A percentile compares a stretch with the other conserved stretches of the same genome.
These are phyloP conservation scores for Nesoenas mayeri DNA, from an alignment of 2,113 vertebrate species.

Conservation along the genomic window DNA sequence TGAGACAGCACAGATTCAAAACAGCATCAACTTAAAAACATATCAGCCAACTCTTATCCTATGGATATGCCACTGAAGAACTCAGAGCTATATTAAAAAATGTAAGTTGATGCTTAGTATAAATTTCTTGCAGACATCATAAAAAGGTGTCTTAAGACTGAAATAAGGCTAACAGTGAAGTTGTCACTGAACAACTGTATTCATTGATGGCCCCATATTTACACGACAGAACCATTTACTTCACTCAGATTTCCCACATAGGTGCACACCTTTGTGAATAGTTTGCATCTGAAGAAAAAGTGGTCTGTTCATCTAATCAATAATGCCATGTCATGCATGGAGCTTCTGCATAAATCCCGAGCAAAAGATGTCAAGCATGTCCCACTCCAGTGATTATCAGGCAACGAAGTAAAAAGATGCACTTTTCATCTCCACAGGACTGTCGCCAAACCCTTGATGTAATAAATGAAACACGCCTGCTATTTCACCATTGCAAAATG, in stretches of 20 bases:
- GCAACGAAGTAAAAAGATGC: conserved; percentile 61
- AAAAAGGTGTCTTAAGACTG: background rate
- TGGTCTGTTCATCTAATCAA: conserved; percentile 48
- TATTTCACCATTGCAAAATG: conserved; percentile 59
- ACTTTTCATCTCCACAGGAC: conserved; percentile 69
- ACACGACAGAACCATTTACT: background rate
- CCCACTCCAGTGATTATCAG: conserved; percentile 41
- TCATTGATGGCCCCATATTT: background rate
- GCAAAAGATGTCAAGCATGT: conserved; percentile 37
- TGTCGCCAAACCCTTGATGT: conserved; percentile 41
- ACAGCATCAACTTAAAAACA: background rate
- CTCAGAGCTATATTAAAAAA: background rate
- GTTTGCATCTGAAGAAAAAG: background rate
- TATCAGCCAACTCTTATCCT: background rate
- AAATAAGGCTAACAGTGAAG: background rate
- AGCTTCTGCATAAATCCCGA: conserved; percentile 56
- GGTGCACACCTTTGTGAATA: background rate
- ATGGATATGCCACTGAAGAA: background rate
- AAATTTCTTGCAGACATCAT: conserved; percentile 7
- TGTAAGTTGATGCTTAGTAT: conserved; percentile 2
- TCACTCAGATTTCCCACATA: background rate
- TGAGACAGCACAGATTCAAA: background rate
- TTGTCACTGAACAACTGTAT: background rate
- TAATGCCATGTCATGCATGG: conserved; percentile 25
- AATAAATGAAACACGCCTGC: conserved; percentile 71